Evolutionary conservation across 2,113 vertebrate species (phyloP).

Genomic region (Semnornis frantzii): DNA sequence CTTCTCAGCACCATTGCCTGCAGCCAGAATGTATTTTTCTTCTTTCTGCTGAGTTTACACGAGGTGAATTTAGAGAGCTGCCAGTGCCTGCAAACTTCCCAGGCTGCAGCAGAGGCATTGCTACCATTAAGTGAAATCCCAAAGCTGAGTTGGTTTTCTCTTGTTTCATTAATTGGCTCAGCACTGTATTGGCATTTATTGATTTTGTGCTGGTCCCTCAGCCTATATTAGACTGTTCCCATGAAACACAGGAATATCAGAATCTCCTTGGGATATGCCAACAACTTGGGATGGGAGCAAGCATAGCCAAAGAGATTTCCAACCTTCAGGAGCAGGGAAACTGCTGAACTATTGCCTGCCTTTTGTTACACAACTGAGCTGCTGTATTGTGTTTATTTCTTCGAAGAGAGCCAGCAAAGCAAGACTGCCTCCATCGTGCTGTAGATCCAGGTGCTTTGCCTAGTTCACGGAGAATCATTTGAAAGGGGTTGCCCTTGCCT

Average conservation of each 20-base stretch:
- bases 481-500: background rate
- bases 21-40: background rate
- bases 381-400: background rate
- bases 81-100: background rate
- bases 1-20: background rate
- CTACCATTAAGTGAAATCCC: background rate
- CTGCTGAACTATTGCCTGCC: background rate
- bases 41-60: conserved; percentile 3
- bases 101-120: background rate
- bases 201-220: background rate
- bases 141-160: conserved; percentile 3
- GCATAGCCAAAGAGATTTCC: conserved; percentile 10
- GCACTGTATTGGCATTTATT: background rate
- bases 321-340: background rate
- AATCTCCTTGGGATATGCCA: background rate
- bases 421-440: background rate
- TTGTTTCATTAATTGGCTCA: conserved; percentile 5
- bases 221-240: background rate
- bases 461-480: background rate
- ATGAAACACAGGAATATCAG: background rate
- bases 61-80: conserved; percentile 6
- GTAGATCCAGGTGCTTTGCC: background rate
- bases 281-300: background rate
- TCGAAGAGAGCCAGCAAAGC: background rate
- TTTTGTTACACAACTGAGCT: background rate